Conservation (phyloP, 2,888 invertebrate genomes). For the Scaptodrosophila latifasciaeformis region DNA sequence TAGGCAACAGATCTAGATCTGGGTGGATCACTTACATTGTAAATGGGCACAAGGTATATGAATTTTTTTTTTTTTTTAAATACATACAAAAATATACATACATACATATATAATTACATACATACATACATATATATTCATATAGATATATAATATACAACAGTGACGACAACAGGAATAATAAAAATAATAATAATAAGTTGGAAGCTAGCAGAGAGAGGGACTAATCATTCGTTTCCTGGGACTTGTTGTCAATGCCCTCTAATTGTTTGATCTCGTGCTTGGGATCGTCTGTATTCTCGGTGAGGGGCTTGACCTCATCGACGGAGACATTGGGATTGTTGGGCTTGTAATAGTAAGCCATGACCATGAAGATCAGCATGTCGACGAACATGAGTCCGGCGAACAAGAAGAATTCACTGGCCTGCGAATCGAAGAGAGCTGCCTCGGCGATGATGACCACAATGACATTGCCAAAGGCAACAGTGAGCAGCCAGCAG, state of each 20-base stretch:
- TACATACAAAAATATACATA: constrained; percentile 1
- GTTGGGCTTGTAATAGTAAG: constrained; percentile 82
- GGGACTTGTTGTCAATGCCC: constrained; percentile 59
- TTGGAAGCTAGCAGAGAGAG: neutral
- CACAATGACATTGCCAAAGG: constrained; percentile 95
- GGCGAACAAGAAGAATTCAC: constrained; percentile 92
- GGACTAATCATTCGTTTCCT: constrained; percentile 42
- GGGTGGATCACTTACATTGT: constrained; percentile 37
- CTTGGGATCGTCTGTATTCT: constrained; percentile 18
- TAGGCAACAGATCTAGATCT: constrained; percentile 47
- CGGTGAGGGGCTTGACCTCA: constrained; percentile 47
- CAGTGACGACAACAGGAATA: constrained; percentile 3
- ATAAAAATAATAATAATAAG: neutral
- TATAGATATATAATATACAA: constrained; percentile 25
- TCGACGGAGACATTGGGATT: constrained; percentile 44
- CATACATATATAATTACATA: constrained; percentile 33
- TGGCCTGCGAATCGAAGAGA: constrained; percentile 85
- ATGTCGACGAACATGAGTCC: constrained; percentile 90
- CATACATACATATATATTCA: constrained; percentile 17
- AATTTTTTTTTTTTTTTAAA: constrained; percentile 13
- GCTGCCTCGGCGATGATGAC: constrained; percentile 89
- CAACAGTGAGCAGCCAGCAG: constrained; percentile 94
- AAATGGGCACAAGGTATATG: constrained; percentile 24
- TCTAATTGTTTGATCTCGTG: constrained; percentile 29
- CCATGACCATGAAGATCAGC: constrained; percentile 87